Percentiles rank a stretch among this genome's conserved stretches.
Conservation (phyloP, 2,797 vertebrate genomes). For the Coluber constrictor region DNA sequence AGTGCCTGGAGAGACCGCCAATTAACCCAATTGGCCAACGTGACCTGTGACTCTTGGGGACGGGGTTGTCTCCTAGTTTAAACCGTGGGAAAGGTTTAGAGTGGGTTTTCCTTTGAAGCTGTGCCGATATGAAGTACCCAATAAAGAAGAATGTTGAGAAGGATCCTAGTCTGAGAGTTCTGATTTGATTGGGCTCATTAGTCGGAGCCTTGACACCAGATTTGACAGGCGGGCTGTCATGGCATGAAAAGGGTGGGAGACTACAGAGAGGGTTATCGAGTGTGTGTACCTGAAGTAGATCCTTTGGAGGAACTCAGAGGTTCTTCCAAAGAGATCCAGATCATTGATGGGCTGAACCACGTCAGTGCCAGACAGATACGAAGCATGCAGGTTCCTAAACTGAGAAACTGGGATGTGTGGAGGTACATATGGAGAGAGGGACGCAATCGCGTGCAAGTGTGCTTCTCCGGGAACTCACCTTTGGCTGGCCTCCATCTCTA, state of each 20-base stretch:
- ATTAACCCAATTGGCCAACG: too few species aligned
- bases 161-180: too few species aligned
- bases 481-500: conserved; percentile 96
- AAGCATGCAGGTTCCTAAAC: neutral
- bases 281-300: rapidly evolving
- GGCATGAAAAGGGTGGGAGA: neutral
- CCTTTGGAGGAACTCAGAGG: neutral
- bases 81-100: too few species aligned
- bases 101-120: too few species aligned
- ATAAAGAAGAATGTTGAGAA: too few species aligned
- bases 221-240: neutral
- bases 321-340: neutral
- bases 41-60: too few species aligned
- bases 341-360: neutral
- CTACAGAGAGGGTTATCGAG: neutral
- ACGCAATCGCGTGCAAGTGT: neutral
- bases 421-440: neutral
- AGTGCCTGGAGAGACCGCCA: too few species aligned
- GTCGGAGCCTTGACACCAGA: neutral
- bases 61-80: too few species aligned
- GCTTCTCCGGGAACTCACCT: conserved; percentile 77
- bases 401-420: neutral
- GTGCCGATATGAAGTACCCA: too few species aligned
- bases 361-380: neutral
- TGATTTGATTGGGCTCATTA: too few species aligned